A percentile compares a stretch with the other conserved stretches of the same genome.
These are phyloP conservation scores for Galerucella pusilla DNA, from an alignment of 2,888 invertebrate genomes.

Conservation along the genomic window DNA sequence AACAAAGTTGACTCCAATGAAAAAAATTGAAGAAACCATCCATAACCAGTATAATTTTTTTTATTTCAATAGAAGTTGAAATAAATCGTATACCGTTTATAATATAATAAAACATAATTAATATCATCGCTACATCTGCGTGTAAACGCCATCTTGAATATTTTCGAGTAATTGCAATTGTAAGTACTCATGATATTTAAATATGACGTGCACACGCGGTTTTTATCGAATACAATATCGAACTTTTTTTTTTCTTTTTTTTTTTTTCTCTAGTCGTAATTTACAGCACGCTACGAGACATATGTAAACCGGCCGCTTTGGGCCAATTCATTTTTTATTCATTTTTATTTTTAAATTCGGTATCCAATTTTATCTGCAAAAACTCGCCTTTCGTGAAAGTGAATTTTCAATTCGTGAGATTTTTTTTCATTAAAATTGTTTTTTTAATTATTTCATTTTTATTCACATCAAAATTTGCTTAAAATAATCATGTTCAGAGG, in stretches of 20 bases:
- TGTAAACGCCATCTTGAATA: slow-evolving; percentile 57
- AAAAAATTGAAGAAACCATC: no score
- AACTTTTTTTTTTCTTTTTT: slow-evolving; percentile 50
- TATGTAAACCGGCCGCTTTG: slow-evolving; percentile 26
- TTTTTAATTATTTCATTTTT: no score
- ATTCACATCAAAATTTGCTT: no score
- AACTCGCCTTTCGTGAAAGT: slow-evolving; percentile 10
- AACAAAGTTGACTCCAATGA: no score
- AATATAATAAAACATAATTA: slow-evolving; percentile 45
- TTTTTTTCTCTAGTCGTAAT: slow-evolving; percentile 44
- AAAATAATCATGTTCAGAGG: no score
- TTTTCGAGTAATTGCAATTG: slow-evolving; percentile 57
- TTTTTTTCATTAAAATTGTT: neutral
- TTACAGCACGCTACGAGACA: slow-evolving; percentile 55
- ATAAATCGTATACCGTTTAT: neutral
- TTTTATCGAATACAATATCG: slow-evolving; percentile 59
- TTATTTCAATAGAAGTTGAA: no score
- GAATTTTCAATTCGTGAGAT: slow-evolving; percentile 7
- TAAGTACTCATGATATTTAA: slow-evolving; percentile 57
- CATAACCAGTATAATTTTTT: no score
- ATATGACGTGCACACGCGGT: slow-evolving; percentile 56
- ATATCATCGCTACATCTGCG: slow-evolving; percentile 44
- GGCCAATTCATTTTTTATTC: slow-evolving; percentile 21
- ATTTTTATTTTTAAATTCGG: neutral
- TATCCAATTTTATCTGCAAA: slow-evolving; percentile 17